Evolutionary conservation across 1,140 invertebrate genomes (phyloP), one percentile per base, ranked within the genome.

Genomic region (Lepeophtheirus salmonis): DNA sequence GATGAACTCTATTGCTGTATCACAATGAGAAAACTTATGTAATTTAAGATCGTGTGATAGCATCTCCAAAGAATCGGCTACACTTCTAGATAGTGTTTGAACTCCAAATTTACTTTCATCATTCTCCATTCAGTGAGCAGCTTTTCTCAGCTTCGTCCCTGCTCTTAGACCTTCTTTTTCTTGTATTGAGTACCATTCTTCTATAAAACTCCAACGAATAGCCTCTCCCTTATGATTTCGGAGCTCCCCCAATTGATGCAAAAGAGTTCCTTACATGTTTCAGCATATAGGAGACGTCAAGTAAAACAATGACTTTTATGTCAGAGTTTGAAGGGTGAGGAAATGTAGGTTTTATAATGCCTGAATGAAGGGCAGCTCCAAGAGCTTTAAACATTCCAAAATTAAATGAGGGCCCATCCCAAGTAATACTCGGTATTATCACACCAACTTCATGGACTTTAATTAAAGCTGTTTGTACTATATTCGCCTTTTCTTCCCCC

Each of bases 11-110:
- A 41, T 18, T 3, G 57, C 30, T 6, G 57, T 25, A 23, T 22
- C 48, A 14, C 21, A 60, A 17, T 26, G 16, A 14, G 25, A 14
- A 14, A 60, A 60, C 18, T 60, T 17, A 4, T 14, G 41, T 13
- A 60, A 17, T 16, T 18, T n/a, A 18, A 60, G 26, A n/a, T 60
- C 57, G 6, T 56, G 16, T 3, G 21, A 23, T 10, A 21, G 18
- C 14, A 60, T 24, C n/a, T 60, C 57, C 17, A 60, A 18, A 12
- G 57, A 20, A 53, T 60, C 57, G 1, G 57, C 57, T 2, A 53
- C 26, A 60, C 57, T 60, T 3, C 18, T 60, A 20, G 48, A 55
- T 3, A 60, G 14, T 20, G 57, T 53, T 60, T 10, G 57, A 1
- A 17, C 6, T 14, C 3, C 57, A 20, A 51, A 60, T 13, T 60